A percentile compares a stretch with the other conserved stretches of the same genome.
These are phyloP conservation scores for Drosophila nasuta DNA, from an alignment of 1,140 invertebrate genomes.

Conservation along the genomic window DNA sequence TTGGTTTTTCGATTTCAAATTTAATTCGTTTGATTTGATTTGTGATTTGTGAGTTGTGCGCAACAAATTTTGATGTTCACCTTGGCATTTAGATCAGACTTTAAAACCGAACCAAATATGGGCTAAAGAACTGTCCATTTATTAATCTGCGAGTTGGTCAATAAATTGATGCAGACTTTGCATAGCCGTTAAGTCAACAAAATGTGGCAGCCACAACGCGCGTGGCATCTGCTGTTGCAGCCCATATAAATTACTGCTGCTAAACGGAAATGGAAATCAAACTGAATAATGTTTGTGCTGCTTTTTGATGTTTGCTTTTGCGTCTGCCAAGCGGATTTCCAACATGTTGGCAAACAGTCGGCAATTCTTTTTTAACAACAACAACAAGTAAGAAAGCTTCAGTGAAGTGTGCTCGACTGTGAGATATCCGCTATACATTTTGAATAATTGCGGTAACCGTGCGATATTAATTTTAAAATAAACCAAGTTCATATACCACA, in stretches of 20 bases:
- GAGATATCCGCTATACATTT: too few species aligned
- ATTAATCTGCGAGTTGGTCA: conserved; percentile 52
- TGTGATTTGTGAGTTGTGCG: conserved; percentile 41
- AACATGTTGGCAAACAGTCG: conserved; percentile 64
- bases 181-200: conserved; percentile 78
- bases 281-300: conserved; percentile 24
- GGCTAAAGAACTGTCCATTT: conserved; percentile 40
- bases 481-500: too few species aligned
- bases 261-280: conserved; percentile 69
- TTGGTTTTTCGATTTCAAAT: conserved; percentile 45
- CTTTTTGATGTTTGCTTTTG: conserved; percentile 54
- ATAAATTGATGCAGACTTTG: conserved; percentile 71
- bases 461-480: too few species aligned
- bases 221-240: conserved; percentile 26
- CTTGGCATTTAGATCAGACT: conserved; percentile 66
- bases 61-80: conserved; percentile 48
- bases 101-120: conserved; percentile 49
- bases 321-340: conserved; percentile 65
- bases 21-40: conserved; percentile 45
- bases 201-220: conserved; percentile 26
- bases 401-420: too few species aligned
- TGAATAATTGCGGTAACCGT: too few species aligned
- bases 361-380: conserved; percentile 5
- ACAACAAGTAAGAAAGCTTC: too few species aligned
- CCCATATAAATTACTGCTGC: conserved; percentile 74